Percentiles rank a stretch among this genome's conserved stretches.
phyloP scores from a whole-genome alignment of 2,113 vertebrate genomes.

The Chamaea fasciata region DNA sequence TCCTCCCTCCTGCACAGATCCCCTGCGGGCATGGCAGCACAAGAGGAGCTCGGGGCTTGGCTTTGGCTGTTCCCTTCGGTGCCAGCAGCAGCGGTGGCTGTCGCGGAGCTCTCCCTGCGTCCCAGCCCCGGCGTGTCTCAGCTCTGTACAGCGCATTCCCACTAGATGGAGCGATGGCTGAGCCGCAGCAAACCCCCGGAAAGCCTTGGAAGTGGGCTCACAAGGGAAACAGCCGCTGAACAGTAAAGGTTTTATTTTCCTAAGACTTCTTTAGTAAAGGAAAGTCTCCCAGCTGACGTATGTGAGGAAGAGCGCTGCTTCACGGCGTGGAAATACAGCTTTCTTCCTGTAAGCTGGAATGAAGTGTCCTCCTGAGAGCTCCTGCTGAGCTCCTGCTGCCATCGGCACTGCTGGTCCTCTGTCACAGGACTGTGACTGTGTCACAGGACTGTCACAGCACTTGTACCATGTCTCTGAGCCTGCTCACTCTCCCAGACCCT shows the following conservation, averaged over 20 bases:
- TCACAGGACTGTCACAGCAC: not conserved
- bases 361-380: not conserved
- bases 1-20: rapidly evolving
- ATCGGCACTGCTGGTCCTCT: rapidly evolving
- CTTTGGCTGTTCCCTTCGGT: not conserved
- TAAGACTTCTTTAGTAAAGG: not conserved
- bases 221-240: not conserved
- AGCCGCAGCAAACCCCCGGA: not conserved
- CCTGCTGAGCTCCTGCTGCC: rapidly evolving
- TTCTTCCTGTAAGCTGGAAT: not conserved
- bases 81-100: not conserved
- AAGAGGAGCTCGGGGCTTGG: rapidly evolving
- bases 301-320: not conserved
- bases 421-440: not conserved
- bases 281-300: not conserved
- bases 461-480: rapidly evolving
- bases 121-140: rapidly evolving
- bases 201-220: not conserved
- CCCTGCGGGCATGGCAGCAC: rapidly evolving
- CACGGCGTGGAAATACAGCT: not conserved
- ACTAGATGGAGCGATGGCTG: constrained; percentile 18
- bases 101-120: not conserved
- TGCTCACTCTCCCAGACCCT: not conserved
- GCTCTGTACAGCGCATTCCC: not conserved
- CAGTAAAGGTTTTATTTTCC: rapidly evolving